Conservation (phyloP, 1,140 invertebrate genomes). For the Mylabris phalerata region DNA sequence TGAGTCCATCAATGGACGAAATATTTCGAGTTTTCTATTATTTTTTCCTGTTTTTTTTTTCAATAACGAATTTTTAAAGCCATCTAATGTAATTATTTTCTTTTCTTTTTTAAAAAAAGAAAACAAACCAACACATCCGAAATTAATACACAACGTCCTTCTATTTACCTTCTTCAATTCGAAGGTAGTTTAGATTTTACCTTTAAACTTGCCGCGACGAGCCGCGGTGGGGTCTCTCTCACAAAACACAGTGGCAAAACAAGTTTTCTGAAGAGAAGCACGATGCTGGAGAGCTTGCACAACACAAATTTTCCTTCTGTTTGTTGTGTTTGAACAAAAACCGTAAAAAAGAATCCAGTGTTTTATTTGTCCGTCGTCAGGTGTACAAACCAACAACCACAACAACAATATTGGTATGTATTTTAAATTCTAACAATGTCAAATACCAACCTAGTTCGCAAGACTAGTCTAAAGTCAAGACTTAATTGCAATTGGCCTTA, state of each 20-base stretch:
- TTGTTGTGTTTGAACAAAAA: not conserved
- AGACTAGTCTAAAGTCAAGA: not conserved
- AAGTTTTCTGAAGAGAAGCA: conserved; percentile 23
- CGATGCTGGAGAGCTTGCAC: conserved; percentile 14
- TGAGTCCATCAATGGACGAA: too few relatives aligned
- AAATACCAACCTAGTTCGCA: not conserved
- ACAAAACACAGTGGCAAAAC: conserved; percentile 23
- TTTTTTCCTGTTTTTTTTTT: too few relatives aligned
- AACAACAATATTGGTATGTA: not conserved
- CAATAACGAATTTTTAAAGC: too few relatives aligned
- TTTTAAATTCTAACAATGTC: not conserved
- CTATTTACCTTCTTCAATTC: too few relatives aligned
- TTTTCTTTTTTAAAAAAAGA: too few relatives aligned
- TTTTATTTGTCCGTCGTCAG: too few relatives aligned
- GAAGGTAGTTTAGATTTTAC: not conserved
- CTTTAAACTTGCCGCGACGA: conserved; percentile 23
- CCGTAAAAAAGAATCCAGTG: too few relatives aligned
- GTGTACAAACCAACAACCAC: not conserved
- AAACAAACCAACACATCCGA: too few relatives aligned
- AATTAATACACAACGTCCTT: too few relatives aligned
- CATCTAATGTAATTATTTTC: too few relatives aligned
- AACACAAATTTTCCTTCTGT: conserved; percentile 13
- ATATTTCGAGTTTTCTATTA: too few relatives aligned
- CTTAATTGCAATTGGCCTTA: conserved; percentile 12
- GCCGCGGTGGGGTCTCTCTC: conserved; percentile 14